A percentile compares a stretch with the other conserved stretches of the same genome.
Conservation (phyloP, 2,888 invertebrate genomes). For the Drosophila ezoana region DNA sequence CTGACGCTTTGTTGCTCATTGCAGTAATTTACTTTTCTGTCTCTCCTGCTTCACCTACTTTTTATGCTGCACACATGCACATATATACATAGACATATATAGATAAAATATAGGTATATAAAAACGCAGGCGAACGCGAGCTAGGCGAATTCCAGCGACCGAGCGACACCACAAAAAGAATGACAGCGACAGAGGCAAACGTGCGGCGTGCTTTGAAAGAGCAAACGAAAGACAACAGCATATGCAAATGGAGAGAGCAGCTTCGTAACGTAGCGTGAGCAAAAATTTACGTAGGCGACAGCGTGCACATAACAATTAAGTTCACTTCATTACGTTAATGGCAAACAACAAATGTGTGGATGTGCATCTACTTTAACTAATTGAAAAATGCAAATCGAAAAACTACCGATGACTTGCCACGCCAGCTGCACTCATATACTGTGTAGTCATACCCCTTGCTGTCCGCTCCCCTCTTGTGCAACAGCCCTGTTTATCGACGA, state of each 20-base stretch:
- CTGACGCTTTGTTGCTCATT: slow-evolving; percentile 53
- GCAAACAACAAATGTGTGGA: slow-evolving; percentile 8
- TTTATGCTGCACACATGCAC: slow-evolving; percentile 63
- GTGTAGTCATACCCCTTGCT: slow-evolving; percentile 20
- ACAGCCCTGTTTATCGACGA: slow-evolving; percentile 73
- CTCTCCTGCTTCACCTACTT: slow-evolving; percentile 64
- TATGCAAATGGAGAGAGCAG: slow-evolving; percentile 51
- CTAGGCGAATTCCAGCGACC: slow-evolving; percentile 59
- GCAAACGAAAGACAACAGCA: slow-evolving; percentile 31
- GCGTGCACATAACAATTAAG: slow-evolving; percentile 56
- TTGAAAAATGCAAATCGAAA: slow-evolving; percentile 51
- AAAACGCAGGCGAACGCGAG: slow-evolving; percentile 30
- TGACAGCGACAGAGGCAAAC: slow-evolving; percentile 43
- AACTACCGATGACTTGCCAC: slow-evolving; percentile 64
- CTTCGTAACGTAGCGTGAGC: slow-evolving; percentile 35
- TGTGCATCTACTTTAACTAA: slow-evolving; percentile 34
- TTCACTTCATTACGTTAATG: slow-evolving; percentile 38
- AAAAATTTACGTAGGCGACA: slow-evolving; percentile 53
- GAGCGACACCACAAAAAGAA: slow-evolving; percentile 49
- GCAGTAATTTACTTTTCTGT: slow-evolving; percentile 65
- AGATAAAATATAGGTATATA: slow-evolving; percentile 18
- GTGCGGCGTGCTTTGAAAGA: slow-evolving; percentile 55
- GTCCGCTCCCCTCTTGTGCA: slow-evolving; percentile 60
- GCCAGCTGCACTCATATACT: slow-evolving; percentile 60
- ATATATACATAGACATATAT: slow-evolving; percentile 18